Base-by-base conservation (phyloP, 2,113 vertebrate genomes). In the Labeo catla region DNA sequence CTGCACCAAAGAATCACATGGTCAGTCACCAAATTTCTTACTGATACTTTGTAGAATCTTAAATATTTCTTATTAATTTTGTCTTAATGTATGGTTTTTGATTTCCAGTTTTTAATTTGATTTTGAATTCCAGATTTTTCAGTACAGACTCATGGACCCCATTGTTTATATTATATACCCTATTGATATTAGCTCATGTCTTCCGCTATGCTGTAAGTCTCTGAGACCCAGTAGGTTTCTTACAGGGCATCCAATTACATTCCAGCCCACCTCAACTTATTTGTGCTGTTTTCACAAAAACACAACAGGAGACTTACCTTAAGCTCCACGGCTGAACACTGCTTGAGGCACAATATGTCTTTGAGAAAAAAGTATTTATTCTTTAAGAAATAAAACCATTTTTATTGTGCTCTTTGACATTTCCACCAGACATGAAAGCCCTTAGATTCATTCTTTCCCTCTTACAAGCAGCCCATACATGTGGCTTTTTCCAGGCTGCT, bases 361-460 rank as follows among this genome's bases (percentile, higher is more conserved):
- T 59, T 70, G 77, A 74, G 43, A 50, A 84, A 83, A 89, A 76
- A 86, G 19, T 15, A 8, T 88, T 87, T 84, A 88, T 88, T 87
- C 81, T 85, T 68, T 88, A 89, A 84, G 84, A 88, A 88, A 85
- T 80, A 88, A 86, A 85, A 76, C 52, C 76, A 61, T 80, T 84
- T 91, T 91, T 90, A 90, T 91, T 90, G 90, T 91, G 90, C 90
- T 91, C 90, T 89, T 90, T 86, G 86, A 89, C 86, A 88, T 87
- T 87, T 90, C 88, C 77, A 85, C 88, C 86, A 89, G 89, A 91
- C 87, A 89, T 86, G 68, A 87, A 89, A 90, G 89, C 89, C 87
- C 84, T 90, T 87, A 61, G 59, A 88, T 89, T 84, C 87, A 85
- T 65, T 85, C 47, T 65, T 83, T 79, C 12, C 28, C 47, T 74